Evolutionary conservation across 1,140 invertebrate genomes (phyloP).

Genomic region (Aplysia californica): DNA sequence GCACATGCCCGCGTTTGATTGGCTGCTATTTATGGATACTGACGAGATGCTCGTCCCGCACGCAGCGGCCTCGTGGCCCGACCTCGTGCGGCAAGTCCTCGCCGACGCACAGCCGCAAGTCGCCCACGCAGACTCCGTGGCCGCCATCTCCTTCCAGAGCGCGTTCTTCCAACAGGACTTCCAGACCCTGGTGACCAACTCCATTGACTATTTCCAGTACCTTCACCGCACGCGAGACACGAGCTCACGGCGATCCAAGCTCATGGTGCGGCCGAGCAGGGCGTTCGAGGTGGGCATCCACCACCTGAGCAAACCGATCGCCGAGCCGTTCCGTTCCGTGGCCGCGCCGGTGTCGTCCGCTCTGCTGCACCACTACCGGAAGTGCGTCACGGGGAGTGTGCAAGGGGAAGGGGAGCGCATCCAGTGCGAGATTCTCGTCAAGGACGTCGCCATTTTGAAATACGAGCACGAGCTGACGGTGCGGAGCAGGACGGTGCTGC

Average conservation of each 20-base stretch:
- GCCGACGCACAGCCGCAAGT: background rate
- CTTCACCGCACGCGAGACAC: constrained; percentile 42
- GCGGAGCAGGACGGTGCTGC: constrained; percentile 39
- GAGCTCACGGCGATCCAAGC: constrained; percentile 54
- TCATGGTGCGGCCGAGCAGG: constrained; percentile 52
- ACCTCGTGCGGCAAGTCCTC: constrained; percentile 31
- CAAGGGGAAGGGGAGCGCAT: constrained; percentile 48
- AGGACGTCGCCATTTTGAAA: constrained; percentile 47
- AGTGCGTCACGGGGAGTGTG: constrained; percentile 39
- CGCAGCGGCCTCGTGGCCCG: constrained; percentile 35
- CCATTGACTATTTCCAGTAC: constrained; percentile 43
- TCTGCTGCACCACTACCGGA: constrained; percentile 90
- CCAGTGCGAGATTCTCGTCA: constrained; percentile 44
- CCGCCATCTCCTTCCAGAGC: constrained; percentile 60
- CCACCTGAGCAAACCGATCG: constrained; percentile 56
- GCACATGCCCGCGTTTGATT: constrained; percentile 55
- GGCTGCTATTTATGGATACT: constrained; percentile 62
- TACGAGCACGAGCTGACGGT: constrained; percentile 43
- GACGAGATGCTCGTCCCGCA: constrained; percentile 65
- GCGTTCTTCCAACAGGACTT: constrained; percentile 58
- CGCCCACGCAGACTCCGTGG: background rate
- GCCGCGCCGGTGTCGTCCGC: constrained; percentile 70
- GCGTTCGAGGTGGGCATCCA: constrained; percentile 66
- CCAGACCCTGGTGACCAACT: constrained; percentile 29
- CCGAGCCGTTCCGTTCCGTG: constrained; percentile 4